Conservation (phyloP, 1,140 invertebrate species). For the Dryas iulia region DNA sequence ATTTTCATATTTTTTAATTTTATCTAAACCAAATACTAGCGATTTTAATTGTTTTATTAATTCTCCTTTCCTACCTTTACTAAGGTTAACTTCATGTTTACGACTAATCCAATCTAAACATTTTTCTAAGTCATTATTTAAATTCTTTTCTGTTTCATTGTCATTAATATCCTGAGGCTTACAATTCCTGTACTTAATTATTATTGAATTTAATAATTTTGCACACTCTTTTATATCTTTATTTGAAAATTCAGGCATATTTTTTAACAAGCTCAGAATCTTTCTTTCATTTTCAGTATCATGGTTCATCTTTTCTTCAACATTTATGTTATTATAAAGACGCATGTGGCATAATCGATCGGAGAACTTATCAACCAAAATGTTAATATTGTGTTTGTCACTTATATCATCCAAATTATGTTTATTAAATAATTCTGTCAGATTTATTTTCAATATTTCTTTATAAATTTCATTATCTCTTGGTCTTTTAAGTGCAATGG, state of each 20-base stretch:
- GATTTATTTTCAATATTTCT: slow-evolving; percentile 33
- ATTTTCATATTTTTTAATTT: not conserved
- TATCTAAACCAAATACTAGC: not conserved
- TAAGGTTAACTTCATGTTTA: not conserved
- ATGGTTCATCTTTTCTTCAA: too few relatives aligned
- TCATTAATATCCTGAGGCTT: not conserved
- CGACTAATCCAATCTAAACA: slow-evolving; percentile 11
- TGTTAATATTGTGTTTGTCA: not conserved
- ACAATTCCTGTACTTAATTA: not conserved
- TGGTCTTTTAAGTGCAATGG: slow-evolving; percentile 23
- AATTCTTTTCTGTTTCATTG: not conserved
- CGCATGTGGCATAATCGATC: slow-evolving; percentile 23
- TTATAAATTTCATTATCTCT: slow-evolving; percentile 29
- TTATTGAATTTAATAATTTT: not conserved
- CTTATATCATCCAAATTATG: slow-evolving; percentile 18
- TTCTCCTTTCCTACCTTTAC: slow-evolving; percentile 2
- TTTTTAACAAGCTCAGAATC: slow-evolving; percentile 16
- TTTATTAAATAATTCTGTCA: slow-evolving; percentile 30
- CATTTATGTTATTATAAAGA: slow-evolving; percentile 4
- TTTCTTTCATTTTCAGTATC: too few relatives aligned
- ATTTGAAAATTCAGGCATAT: slow-evolving; percentile 18
- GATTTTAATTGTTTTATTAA: slow-evolving; percentile 13
- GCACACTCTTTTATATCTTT: not conserved
- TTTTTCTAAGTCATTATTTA: slow-evolving; percentile 3
- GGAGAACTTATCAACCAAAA: slow-evolving; percentile 22